These are phyloP conservation scores for Ostrea edulis DNA, from an alignment of 1,140 invertebrate genomes.

Conservation along the genomic window DNA sequence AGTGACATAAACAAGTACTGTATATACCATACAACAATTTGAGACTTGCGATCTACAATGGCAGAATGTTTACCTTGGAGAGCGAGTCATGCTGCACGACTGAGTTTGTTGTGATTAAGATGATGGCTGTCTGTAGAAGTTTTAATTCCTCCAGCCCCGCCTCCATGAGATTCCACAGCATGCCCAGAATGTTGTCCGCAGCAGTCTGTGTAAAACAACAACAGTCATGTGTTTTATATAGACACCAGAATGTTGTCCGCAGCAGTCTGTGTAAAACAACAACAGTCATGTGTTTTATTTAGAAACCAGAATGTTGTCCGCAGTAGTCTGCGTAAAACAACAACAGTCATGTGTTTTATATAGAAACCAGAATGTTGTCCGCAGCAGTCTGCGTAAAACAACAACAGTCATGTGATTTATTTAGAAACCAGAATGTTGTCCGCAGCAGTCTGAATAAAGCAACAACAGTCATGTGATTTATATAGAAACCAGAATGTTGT, in stretches of 20 bases:
- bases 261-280: constrained; percentile 81
- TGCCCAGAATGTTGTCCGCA: constrained; percentile 94
- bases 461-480: background rate
- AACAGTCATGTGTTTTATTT: too few relatives aligned
- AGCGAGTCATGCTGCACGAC: constrained; percentile 95
- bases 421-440: constrained; percentile 94
- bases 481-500: constrained; percentile 95
- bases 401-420: background rate
- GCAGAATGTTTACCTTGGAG: constrained; percentile 86
- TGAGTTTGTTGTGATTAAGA: constrained; percentile 95
- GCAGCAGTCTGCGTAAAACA: constrained; percentile 84
- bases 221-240: too few relatives aligned
- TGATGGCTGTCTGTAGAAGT: constrained; percentile 96
- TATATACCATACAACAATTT: too few relatives aligned
- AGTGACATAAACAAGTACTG: too few relatives aligned
- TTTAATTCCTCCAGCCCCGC: constrained; percentile 95
- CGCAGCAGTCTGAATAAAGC: constrained; percentile 84
- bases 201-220: constrained; percentile 81
- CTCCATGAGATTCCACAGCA: constrained; percentile 96
- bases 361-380: constrained; percentile 93
- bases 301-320: constrained; percentile 94
- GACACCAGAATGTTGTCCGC: constrained; percentile 94
- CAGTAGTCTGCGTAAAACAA: constrained; percentile 82
- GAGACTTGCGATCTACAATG: too few relatives aligned
- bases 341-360: background rate